Evolutionary conservation across 2,113 vertebrate genomes (phyloP).

Genomic region (Motacilla tschutschensis): DNA sequence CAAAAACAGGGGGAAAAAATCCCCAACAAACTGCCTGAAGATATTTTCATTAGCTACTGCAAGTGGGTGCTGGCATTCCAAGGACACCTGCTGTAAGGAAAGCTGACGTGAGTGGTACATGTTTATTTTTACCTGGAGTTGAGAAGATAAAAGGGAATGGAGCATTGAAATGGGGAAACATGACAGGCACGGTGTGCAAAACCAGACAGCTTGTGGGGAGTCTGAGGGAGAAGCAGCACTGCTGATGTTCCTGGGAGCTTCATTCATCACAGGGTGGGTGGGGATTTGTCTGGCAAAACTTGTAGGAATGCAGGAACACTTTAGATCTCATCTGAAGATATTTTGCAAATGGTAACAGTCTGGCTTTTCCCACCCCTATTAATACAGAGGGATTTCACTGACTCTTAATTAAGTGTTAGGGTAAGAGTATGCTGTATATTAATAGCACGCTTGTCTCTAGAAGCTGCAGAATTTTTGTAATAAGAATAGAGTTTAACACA

Average conservation of each 20-base stretch:
- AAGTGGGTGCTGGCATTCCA: neutral
- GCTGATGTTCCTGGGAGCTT: neutral
- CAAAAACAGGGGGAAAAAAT: neutral
- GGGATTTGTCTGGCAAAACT: neutral
- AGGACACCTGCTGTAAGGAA: neutral
- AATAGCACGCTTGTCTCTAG: neutral
- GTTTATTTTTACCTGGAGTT: neutral
- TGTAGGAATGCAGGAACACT: neutral
- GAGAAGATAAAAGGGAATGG: neutral
- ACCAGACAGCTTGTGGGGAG: neutral
- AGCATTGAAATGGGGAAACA: neutral
- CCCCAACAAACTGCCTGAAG: conserved; percentile 53
- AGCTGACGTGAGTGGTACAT: neutral
- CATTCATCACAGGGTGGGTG: neutral
- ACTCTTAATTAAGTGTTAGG: neutral
- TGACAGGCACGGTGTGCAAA: neutral
- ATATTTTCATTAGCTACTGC: conserved; percentile 73
- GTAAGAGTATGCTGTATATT: neutral
- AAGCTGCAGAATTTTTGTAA: neutral
- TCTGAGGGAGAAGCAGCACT: neutral
- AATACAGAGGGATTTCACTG: neutral
- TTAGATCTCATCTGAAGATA: neutral
- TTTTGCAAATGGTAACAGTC: neutral
- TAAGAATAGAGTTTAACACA: neutral
- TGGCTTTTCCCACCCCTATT: neutral